phyloP scores from a whole-genome alignment of 2,888 invertebrate genomes.

The Hedychridium roseum region DNA sequence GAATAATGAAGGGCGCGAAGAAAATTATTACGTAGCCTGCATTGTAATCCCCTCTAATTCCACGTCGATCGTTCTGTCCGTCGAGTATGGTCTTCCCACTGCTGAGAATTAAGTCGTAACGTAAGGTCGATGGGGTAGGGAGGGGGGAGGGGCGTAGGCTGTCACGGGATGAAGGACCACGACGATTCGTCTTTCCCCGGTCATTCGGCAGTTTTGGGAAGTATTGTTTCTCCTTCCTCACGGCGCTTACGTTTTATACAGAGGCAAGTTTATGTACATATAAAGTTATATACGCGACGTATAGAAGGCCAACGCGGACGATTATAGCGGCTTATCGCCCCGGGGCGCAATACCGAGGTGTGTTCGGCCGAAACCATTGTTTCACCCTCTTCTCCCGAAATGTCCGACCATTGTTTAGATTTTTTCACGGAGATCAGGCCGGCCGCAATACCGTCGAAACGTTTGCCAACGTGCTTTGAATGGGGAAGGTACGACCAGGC shows the following conservation, averaged over 20 bases:
- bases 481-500: slow-evolving; percentile 22
- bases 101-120: neutral
- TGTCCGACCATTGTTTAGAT: slow-evolving; percentile 35
- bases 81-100: slow-evolving; percentile 8
- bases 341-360: slow-evolving; percentile 36
- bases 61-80: neutral
- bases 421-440: slow-evolving; percentile 21
- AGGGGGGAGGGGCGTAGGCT: slow-evolving; percentile 6
- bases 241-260: slow-evolving; percentile 17
- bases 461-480: slow-evolving; percentile 33
- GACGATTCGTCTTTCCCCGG: slow-evolving; percentile 12
- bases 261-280: neutral
- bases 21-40: slow-evolving; percentile 6
- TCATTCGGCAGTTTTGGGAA: slow-evolving; percentile 13
- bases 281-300: neutral
- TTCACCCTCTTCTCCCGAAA: slow-evolving; percentile 25
- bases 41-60: slow-evolving; percentile 24
- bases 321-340: slow-evolving; percentile 35
- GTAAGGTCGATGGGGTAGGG: slow-evolving; percentile 9
- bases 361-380: slow-evolving; percentile 29
- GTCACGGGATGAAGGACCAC: slow-evolving; percentile 8
- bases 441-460: slow-evolving; percentile 27
- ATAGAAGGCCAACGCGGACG: slow-evolving; percentile 17
- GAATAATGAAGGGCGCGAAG: neutral
- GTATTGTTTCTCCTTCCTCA: slow-evolving; percentile 11